A percentile compares a stretch with the other conserved stretches of the same genome.
These are phyloP conservation scores for Varanus salvator DNA, from an alignment of 2,113 vertebrate genomes.

Conservation along the genomic window DNA sequence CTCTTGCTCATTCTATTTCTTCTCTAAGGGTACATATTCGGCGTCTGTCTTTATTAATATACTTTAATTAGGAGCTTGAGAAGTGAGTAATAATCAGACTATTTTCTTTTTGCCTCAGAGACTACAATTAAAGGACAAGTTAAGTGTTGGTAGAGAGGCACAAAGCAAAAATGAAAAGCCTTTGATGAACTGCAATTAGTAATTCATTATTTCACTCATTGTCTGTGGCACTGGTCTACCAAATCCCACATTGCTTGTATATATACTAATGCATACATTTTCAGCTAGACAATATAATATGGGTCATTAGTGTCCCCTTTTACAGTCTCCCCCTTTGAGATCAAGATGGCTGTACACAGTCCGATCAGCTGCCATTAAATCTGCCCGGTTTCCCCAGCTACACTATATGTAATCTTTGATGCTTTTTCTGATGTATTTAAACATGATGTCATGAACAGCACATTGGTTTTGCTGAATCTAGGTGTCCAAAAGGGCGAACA, in stretches of 20 bases:
- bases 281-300: background rate
- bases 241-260: constrained; percentile 22
- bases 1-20: constrained; percentile 20
- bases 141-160: background rate
- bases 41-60: constrained; percentile 19
- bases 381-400: background rate
- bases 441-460: background rate
- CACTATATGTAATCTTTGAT: background rate
- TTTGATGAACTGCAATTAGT: constrained; percentile 17
- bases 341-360: background rate
- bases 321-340: background rate
- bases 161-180: background rate
- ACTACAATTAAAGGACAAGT: background rate
- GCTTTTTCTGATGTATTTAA: background rate
- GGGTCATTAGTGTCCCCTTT: background rate
- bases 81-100: constrained; percentile 23
- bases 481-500: background rate
- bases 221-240: background rate
- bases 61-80: background rate
- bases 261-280: background rate
- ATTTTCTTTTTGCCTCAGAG: constrained; percentile 11
- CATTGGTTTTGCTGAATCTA: background rate
- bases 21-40: background rate
- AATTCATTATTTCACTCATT: constrained; percentile 24
- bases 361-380: background rate